Evolutionary conservation across 2,113 vertebrate species (phyloP), one percentile per base, ranked within the genome.

Genomic region (Ornithorhynchus anatinus): DNA sequence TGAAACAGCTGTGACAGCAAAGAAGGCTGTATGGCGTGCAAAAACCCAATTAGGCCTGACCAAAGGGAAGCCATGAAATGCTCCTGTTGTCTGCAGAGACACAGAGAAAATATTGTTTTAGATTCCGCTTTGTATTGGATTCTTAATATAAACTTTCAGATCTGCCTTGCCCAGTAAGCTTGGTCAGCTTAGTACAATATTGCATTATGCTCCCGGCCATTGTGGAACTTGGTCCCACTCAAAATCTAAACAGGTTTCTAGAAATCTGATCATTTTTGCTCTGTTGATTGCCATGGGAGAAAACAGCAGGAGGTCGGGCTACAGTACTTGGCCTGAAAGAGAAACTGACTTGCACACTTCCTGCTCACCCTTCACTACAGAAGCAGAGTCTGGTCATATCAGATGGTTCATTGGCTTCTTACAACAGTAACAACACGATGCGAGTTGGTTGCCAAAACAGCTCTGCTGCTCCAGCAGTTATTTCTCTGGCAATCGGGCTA

Each of bases 41-140:
- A 87, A 90, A 88, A 81, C 19, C 74, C 77, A 85, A 60, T 82
- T 71, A 85, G 75, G 48, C 43, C 19, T 61, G 58, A 76, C 51
- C 65, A 80, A 86, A 85, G 59, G 60, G 59, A 83, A 74, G 57
- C 51, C 56, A 48, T 76, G 82, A 70, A 80, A 78, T 61, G 60
- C 29, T 81, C 73, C 29, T 10, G 58, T 43, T 75, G 69, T 78
- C 65, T 69, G 64, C 75, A 78, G 64, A 80, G 52, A 78, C 59
- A 79, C 39, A 71, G 16, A 33, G 40, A 77, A 42, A 82, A 72
- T 64, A 72, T 2, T 79, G 19, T 73, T 67, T 69, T 80, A 48
- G 59, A 72, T 76, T 86, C 42, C 69, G 76, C 56, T 79, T 83
- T 79, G 68, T 52, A 78, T 14, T 74, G 61, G 68, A 51, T 79